Base-by-base conservation (phyloP, 2,888 invertebrate genomes). In the Neocrepidodera transversa region DNA sequence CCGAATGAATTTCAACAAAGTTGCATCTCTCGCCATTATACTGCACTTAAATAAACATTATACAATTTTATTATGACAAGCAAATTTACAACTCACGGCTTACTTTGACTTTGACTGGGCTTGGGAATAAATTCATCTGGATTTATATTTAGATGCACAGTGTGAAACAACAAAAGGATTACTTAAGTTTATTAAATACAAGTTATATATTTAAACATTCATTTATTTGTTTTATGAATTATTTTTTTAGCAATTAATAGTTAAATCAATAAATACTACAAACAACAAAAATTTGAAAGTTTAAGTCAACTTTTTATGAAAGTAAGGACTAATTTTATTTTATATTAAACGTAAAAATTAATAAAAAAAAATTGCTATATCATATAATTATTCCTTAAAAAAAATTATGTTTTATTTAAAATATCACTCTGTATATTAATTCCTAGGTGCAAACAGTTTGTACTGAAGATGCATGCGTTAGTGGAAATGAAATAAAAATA, bases 21-120 rank as follows among this genome's bases (percentile, higher is more conserved):
- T 45, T 28, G 26, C 45, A 26, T 28, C 11, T 45, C 45, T 45
- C 45, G 45, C 45, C 28, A 45, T 45, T 45, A 45, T 45, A 11
- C 66, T 64, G 56, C 61, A 65, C 65, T 70, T 69, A 68, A 71
- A 70, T 68, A 67, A 66, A 65, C 73, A 71, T 73, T 72, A 74
- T 71, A 43, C 65, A 68, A 72, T 69, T 73, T 76, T 74, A 74
- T 73, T 73, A 72, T 71, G 74, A 76, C 74, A 73, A 60, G 67
- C 47, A 62, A 72, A 75, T 75, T 76, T 76, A 75, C 72, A 72
- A 68, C 67, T 63, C 62, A 65, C 66, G 57, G 68, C 52, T 49
- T 55, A 58, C 56, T 64, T 67, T 49, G 30, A 60, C 55, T 60
- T 55, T 50, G 54, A 17, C 18, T 14, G 6, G 17, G 18, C 23